Conservation (phyloP, 2,888 invertebrate species). For the Caenorhabditis uteleia region DNA sequence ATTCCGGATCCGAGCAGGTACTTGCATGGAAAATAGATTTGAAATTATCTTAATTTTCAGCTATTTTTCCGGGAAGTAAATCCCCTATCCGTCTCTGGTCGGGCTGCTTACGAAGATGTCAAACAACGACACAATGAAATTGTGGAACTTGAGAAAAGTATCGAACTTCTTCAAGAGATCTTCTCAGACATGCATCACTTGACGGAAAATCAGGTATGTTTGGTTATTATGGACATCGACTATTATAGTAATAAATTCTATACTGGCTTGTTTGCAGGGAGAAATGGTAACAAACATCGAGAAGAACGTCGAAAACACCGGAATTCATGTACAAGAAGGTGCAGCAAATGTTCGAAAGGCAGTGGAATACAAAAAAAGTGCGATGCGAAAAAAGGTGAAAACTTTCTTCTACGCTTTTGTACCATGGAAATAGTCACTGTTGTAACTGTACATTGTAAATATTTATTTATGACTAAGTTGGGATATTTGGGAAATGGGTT, state of each 20-base stretch:
- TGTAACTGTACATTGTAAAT: neutral
- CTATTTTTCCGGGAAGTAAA: conserved; percentile 65
- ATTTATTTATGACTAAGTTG: neutral
- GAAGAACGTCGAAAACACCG: conserved; percentile 56
- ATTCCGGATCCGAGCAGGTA: conserved; percentile 41
- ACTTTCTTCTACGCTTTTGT: neutral
- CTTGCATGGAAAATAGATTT: neutral
- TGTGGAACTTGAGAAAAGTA: conserved; percentile 98
- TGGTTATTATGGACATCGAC: neutral
- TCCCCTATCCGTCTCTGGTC: conserved; percentile 60
- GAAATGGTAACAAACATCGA: conserved; percentile 63
- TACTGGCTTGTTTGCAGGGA: conserved; percentile 31
- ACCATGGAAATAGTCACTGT: neutral
- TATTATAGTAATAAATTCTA: neutral
- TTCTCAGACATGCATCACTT: conserved; percentile 99
- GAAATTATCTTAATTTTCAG: conserved; percentile 22
- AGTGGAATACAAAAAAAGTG: conserved; percentile 63
- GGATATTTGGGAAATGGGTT: neutral
- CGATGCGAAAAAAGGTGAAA: conserved; percentile 54
- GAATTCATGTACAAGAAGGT: conserved; percentile 46
- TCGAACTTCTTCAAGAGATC: conserved; percentile 99
- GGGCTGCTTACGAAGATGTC: conserved; percentile 63
- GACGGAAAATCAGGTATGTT: conserved; percentile 74
- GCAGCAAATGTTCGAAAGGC: conserved; percentile 52
- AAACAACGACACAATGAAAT: conserved; percentile 89